A percentile compares a stretch with the other conserved stretches of the same genome.
Conservation (phyloP, 2,113 vertebrate genomes). For the Lonchura striata region DNA sequence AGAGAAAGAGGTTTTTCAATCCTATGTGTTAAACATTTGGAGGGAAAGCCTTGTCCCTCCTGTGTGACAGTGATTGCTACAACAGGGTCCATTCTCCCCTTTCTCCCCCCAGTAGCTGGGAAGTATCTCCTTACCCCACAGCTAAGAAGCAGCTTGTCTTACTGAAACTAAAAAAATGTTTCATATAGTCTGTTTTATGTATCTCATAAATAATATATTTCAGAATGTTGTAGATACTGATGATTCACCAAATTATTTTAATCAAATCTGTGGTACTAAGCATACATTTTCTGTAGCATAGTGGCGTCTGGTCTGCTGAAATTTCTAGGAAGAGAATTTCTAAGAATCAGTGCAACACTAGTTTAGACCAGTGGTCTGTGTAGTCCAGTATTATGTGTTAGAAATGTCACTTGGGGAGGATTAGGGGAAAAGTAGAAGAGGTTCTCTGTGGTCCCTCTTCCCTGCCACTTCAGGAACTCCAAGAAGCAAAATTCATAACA, state of each 20-base stretch:
- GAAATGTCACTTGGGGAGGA: background rate
- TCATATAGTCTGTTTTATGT: background rate
- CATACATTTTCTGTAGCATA: background rate
- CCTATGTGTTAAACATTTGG: accelerated
- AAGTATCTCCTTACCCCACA: background rate
- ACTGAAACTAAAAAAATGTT: background rate
- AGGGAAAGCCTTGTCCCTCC: background rate
- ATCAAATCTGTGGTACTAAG: background rate
- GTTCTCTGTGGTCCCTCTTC: background rate
- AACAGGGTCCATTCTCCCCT: background rate
- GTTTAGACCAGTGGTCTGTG: background rate
- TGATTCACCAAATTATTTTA: background rate
- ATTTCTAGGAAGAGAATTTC: slow-evolving; percentile 22
- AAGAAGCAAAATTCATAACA: background rate
- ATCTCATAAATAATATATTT: background rate
- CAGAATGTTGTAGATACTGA: background rate
- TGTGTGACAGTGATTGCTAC: background rate
- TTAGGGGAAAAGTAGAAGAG: background rate
- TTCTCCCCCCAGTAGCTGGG: background rate
- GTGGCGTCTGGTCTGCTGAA: background rate
- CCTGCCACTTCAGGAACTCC: background rate
- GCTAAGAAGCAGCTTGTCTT: background rate
- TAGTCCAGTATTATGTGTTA: background rate
- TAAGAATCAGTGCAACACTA: background rate
- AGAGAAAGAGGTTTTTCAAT: background rate